Evolutionary conservation across 2,888 invertebrate genomes (phyloP), one percentile per base, ranked within the genome.

Genomic region (Drosophila kuntzei): DNA sequence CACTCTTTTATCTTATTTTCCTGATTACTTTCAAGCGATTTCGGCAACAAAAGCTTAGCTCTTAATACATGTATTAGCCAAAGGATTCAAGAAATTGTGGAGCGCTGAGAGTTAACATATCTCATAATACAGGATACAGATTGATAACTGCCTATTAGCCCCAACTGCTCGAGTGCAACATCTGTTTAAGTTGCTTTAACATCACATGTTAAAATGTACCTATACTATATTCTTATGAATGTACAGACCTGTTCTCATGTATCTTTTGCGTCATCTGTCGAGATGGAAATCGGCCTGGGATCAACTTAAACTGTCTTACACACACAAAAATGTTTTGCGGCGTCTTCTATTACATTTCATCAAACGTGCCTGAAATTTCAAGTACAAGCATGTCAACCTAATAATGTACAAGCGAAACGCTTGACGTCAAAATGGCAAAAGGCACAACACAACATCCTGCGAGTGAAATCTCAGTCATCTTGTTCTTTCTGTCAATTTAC

Each of bases 301-400:
- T 50, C 25, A 57, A 18, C 43, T 46, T 46, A 61, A 68, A 46
- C 46, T 60, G 49, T 63, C 65, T 44, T 41, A n/a, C 41, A 37
- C 55, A 51, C 53, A 47, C 57, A 44, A 47, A 58, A 72, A 70
- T 66, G 55, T 61, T 60, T 41, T 71, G 78, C 46, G 73, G 71
- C 60, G 71, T 67, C 71, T 59, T 74, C 71, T 64, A 72, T 80
- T 71, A 69, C 62, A 59, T 77, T 69, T 44, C 66, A 72, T 87
- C 80, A 87, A 77, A 84, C 81, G 84, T 82, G 87, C 81, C 75
- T 66, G 50, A 80, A 80, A 82, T 82, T 63, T 69, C 59, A 84
- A 82, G 68, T 68, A 55, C 84, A 59, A 61, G 73, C 82, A 75
- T 81, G 79, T 68, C 85, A 70, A 74, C 69, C 74, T 78, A 80